Percentiles rank a stretch among this genome's conserved stretches.
phyloP scores from a whole-genome alignment of 2,888 invertebrate genomes.

The Bhutanitis thaidina region DNA sequence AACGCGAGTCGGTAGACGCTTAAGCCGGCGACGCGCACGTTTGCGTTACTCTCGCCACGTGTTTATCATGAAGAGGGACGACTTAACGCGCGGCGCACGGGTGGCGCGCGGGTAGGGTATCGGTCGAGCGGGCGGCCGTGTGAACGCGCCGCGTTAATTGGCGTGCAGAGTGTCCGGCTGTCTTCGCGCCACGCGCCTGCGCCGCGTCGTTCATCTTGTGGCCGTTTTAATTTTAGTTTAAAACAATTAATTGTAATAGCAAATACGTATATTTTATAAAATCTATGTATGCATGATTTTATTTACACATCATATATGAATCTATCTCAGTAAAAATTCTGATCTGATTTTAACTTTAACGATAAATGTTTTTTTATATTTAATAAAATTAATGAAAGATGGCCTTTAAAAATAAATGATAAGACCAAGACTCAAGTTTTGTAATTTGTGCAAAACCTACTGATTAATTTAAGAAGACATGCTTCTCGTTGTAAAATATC shows the following conservation, averaged over 20 bases:
- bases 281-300: too few species aligned
- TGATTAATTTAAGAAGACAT: too few species aligned
- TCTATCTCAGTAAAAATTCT: too few species aligned
- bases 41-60: conserved; percentile 26
- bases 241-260: conserved; percentile 45
- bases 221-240: conserved; percentile 55
- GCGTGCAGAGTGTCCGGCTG: conserved; percentile 66
- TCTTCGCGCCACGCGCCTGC: conserved; percentile 64
- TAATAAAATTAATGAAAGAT: too few species aligned
- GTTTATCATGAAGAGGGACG: conserved; percentile 32
- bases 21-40: conserved; percentile 49
- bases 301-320: too few species aligned
- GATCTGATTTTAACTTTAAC: too few species aligned
- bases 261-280: too few species aligned
- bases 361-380: too few species aligned
- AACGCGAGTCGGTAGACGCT: conserved; percentile 43
- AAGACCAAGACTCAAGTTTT: too few species aligned
- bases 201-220: conserved; percentile 41
- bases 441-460: too few species aligned
- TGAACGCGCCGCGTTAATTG: conserved; percentile 74
- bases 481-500: too few species aligned
- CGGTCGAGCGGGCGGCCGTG: conserved; percentile 48
- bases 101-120: conserved; percentile 46
- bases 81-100: conserved; percentile 42
- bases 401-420: too few species aligned